A percentile compares a stretch with the other conserved stretches of the same genome.
Conservation (phyloP, 2,888 invertebrate genomes). For the Dorcus hopei region DNA sequence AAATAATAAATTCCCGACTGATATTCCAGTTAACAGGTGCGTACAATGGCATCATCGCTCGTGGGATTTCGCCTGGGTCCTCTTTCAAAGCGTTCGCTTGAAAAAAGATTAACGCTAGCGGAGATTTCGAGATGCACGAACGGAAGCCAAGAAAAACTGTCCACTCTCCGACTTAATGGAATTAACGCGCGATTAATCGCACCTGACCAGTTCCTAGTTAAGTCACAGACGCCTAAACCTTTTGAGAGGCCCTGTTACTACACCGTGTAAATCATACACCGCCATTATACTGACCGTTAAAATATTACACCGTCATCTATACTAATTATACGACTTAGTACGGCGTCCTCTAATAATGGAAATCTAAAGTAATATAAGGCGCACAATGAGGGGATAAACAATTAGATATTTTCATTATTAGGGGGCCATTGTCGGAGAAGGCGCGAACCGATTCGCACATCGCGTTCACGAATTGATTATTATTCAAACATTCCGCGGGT, state of each 20-base stretch:
- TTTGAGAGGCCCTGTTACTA: conserved; percentile 4
- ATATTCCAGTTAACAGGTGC: too few species aligned
- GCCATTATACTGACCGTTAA: conserved; percentile 13
- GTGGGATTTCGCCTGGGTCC: too few species aligned
- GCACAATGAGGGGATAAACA: conserved; percentile 9
- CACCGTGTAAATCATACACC: conserved; percentile 11
- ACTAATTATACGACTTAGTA: conserved; percentile 14
- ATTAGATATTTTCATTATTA: conserved; percentile 11
- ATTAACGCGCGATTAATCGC: conserved; percentile 13
- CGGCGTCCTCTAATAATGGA: conserved; percentile 13
- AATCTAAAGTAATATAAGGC: conserved; percentile 10
- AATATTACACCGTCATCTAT: conserved; percentile 16
- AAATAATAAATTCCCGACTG: too few species aligned
- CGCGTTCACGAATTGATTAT: too few species aligned
- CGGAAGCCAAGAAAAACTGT: conserved; percentile 12
- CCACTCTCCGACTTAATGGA: conserved; percentile 11
- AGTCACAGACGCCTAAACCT: conserved; percentile 13
- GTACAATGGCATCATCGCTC: too few species aligned
- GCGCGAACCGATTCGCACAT: neutral
- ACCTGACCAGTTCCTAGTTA: conserved; percentile 14
- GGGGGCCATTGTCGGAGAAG: neutral
- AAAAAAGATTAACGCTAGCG: too few species aligned
- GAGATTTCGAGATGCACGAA: conserved; percentile 10
- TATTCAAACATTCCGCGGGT: too few species aligned
- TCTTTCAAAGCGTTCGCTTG: too few species aligned